phyloP scores from a whole-genome alignment of 2,888 invertebrate species.

The Caenorhabditis sulstoni region DNA sequence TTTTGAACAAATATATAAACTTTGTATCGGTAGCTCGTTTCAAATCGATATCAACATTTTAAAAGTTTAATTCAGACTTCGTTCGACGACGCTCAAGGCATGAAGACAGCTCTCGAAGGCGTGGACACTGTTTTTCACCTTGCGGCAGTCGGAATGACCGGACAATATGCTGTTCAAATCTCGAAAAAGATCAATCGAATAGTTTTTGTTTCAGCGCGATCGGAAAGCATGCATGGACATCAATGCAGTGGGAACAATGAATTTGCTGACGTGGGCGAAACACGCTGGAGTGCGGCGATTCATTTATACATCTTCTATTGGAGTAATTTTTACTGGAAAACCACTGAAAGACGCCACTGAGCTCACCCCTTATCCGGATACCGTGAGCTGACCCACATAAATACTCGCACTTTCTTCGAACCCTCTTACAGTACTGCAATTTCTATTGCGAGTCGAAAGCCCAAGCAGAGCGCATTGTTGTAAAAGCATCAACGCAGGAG shows the following conservation, averaged over 20 bases:
- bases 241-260: slow-evolving; percentile 41
- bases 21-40: background rate
- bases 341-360: slow-evolving; percentile 29
- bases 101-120: slow-evolving; percentile 26
- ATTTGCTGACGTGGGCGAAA: slow-evolving; percentile 23
- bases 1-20: background rate
- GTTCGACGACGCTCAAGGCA: slow-evolving; percentile 19
- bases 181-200: no score
- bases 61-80: slow-evolving; percentile 52
- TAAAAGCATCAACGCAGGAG: slow-evolving; percentile 6
- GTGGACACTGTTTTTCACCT: slow-evolving; percentile 47
- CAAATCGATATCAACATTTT: no score
- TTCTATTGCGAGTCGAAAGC: slow-evolving; percentile 53
- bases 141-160: slow-evolving; percentile 59
- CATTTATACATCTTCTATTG: slow-evolving; percentile 48
- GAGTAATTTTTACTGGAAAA: slow-evolving; percentile 37
- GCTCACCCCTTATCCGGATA: slow-evolving; percentile 7
- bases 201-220: slow-evolving; percentile 43
- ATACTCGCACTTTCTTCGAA: no score
- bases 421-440: slow-evolving; percentile 52
- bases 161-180: slow-evolving; percentile 31
- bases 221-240: slow-evolving; percentile 38
- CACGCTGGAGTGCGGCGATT: slow-evolving; percentile 31
- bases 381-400: no score
- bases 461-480: slow-evolving; percentile 43